These are phyloP conservation scores for Tenualosa thibaudeaui DNA, from an alignment of 2,797 vertebrate genomes.

Conservation along the genomic window DNA sequence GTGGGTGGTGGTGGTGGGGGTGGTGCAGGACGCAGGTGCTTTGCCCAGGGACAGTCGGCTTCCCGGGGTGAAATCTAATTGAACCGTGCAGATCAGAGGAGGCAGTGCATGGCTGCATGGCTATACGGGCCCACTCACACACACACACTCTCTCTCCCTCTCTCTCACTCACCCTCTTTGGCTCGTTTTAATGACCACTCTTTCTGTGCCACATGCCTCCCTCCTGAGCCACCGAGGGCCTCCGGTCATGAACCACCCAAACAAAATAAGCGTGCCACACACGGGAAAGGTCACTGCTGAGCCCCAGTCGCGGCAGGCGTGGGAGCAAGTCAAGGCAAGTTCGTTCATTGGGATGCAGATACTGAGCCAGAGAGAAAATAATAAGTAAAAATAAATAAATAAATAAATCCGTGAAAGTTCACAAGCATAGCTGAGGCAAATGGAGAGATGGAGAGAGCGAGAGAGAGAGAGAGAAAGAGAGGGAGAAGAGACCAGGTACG, in stretches of 20 bases:
- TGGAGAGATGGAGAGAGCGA: not conserved
- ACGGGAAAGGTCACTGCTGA: conserved; percentile 71
- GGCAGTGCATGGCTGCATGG: conserved; percentile 59
- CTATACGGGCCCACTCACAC: not conserved
- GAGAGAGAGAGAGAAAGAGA: not conserved
- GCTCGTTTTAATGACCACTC: conserved; percentile 74
- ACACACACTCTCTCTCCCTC: conserved; percentile 47
- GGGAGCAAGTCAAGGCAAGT: conserved; percentile 26
- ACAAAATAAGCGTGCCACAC: conserved; percentile 51
- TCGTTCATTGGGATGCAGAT: not conserved
- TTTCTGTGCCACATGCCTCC: conserved; percentile 63
- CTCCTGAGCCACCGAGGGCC: conserved; percentile 31
- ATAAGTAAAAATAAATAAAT: too few species aligned
- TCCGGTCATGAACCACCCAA: conserved; percentile 42
- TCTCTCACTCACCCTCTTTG: conserved; percentile 37
- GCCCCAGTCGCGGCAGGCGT: conserved; percentile 61
- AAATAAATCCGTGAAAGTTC: not conserved
- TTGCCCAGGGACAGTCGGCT: conserved; percentile 69
- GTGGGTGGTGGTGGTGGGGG: conserved; percentile 27
- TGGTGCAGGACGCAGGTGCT: conserved; percentile 68
- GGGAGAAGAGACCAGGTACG: conserved; percentile 24
- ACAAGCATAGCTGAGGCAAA: not conserved
- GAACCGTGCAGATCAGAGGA: conserved; percentile 79
- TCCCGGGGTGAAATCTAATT: conserved; percentile 81
- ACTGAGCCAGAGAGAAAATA: conserved; percentile 29